Conservation (phyloP, 2,113 vertebrate species). For the Crotophaga sulcirostris region DNA sequence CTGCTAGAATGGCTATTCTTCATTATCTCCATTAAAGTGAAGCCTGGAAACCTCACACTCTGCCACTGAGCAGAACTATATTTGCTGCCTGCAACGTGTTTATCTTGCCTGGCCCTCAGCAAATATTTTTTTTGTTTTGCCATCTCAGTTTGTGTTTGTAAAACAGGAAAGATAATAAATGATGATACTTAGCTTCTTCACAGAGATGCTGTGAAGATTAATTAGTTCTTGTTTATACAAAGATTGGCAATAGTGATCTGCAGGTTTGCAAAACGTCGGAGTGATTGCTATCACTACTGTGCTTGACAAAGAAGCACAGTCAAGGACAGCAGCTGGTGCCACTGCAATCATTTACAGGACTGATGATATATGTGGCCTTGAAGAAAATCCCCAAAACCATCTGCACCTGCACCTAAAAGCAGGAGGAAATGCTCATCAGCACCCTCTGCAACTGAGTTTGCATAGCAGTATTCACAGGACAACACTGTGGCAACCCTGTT, state of each 20-base stretch:
- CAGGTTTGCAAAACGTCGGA: constrained; percentile 20
- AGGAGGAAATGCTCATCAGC: background rate
- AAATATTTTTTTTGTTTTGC: constrained; percentile 18
- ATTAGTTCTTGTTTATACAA: constrained; percentile 33
- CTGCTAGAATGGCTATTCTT: background rate
- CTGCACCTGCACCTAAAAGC: background rate
- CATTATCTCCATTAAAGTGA: background rate
- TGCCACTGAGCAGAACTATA: background rate
- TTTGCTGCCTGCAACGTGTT: background rate
- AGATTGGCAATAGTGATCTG: constrained; percentile 36
- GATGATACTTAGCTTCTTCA: constrained; percentile 20
- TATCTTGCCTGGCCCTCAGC: background rate
- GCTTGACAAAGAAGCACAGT: constrained; percentile 42
- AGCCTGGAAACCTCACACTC: background rate
- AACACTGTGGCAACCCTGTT: fast-evolving
- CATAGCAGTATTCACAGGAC: fast-evolving
- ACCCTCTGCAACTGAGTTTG: background rate
- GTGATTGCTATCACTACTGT: background rate
- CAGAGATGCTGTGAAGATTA: constrained; percentile 45
- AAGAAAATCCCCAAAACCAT: background rate
- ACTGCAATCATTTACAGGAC: constrained; percentile 5
- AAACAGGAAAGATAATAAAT: constrained; percentile 45
- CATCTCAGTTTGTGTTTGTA: constrained; percentile 12
- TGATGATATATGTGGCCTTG: background rate
- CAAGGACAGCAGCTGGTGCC: constrained; percentile 47